A percentile compares a stretch with the other conserved stretches of the same genome.
These are phyloP conservation scores for Cenopis cana DNA, from an alignment of 2,888 invertebrate species.

Conservation along the genomic window DNA sequence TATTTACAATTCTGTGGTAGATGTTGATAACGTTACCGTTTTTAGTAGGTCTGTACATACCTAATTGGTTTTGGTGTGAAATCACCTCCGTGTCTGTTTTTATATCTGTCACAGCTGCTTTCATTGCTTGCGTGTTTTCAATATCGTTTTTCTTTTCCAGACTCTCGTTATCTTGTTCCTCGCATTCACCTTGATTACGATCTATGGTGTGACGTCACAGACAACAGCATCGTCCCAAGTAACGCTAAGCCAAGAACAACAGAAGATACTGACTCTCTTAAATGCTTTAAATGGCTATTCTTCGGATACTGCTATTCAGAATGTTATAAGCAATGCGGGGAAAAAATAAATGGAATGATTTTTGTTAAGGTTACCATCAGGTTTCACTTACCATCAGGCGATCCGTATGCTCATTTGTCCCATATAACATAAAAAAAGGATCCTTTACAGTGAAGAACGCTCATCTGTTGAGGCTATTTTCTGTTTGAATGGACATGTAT, in stretches of 20 bases:
- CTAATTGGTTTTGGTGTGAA: no score
- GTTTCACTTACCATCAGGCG: no score
- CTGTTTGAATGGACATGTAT: no score
- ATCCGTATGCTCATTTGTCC: no score
- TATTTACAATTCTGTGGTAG: no score
- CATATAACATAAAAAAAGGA: no score
- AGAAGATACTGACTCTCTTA: slow-evolving; percentile 10
- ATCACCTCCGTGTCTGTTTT: neutral
- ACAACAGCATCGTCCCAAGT: slow-evolving; percentile 6
- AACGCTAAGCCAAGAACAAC: slow-evolving; percentile 22
- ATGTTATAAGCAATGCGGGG: neutral
- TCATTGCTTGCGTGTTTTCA: neutral
- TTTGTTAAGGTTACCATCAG: no score
- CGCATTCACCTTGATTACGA: neutral
- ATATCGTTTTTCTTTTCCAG: slow-evolving; percentile 17
- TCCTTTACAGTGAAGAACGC: no score
- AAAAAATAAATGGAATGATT: slow-evolving; percentile 1
- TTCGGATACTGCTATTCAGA: neutral
- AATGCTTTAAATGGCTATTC: slow-evolving; percentile 20
- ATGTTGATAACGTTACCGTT: no score
- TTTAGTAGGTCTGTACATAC: no score
- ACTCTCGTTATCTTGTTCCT: neutral
- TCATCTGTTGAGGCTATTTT: no score
- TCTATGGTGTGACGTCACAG: neutral
- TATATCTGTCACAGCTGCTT: neutral